phyloP scores from a whole-genome alignment of 2,797 vertebrate genomes.

The Etheostoma nigrum region DNA sequence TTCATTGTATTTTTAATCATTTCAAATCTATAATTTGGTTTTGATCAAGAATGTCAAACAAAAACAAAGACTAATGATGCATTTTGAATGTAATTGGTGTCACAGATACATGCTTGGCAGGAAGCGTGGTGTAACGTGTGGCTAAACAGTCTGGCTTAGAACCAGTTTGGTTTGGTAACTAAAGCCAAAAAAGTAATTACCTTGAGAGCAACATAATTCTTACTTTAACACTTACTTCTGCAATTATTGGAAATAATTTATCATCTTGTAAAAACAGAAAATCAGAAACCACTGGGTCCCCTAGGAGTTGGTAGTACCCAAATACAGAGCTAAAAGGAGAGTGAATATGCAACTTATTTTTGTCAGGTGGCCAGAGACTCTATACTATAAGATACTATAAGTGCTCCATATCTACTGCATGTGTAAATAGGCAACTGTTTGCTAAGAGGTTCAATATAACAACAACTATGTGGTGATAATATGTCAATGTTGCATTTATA shows the following conservation, averaged over 20 bases:
- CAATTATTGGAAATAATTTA: no score
- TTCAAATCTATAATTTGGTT: conserved; percentile 19
- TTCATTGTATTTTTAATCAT: conserved; percentile 19
- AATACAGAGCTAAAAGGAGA: background rate
- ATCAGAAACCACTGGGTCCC: background rate
- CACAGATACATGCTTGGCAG: conserved; percentile 31
- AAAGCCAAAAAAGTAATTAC: conserved; percentile 46
- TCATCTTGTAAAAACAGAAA: background rate
- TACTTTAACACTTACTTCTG: background rate
- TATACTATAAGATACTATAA: no score
- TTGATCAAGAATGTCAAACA: conserved; percentile 25
- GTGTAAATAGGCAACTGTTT: background rate
- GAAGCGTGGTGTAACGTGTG: conserved; percentile 15
- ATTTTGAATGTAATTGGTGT: conserved; percentile 46
- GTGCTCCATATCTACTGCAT: background rate
- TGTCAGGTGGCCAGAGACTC: background rate
- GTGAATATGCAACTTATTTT: background rate
- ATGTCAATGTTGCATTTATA: background rate
- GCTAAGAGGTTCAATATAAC: background rate
- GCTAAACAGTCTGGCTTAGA: conserved; percentile 39
- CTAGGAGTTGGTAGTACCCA: background rate
- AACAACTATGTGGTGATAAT: background rate
- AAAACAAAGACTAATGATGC: conserved; percentile 41
- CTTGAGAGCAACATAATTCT: conserved; percentile 20
- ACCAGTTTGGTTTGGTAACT: conserved; percentile 25